Evolutionary conservation across 1,140 invertebrate species (phyloP).

Genomic region (Bombus affinis): DNA sequence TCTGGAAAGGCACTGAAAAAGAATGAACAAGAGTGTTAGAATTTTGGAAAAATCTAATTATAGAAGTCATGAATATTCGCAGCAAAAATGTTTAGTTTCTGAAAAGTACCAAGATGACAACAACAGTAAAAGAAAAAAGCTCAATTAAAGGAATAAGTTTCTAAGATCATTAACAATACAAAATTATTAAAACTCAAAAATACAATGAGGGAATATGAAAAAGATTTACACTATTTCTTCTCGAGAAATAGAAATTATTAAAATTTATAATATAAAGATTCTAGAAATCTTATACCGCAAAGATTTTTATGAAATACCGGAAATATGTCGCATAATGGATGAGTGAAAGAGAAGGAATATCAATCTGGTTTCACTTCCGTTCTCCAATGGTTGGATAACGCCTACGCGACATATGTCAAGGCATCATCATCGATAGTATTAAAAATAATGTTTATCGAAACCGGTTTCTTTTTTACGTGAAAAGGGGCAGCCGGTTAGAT

Average conservation of each 20-base stretch:
- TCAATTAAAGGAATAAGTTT: background rate
- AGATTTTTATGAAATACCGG: background rate
- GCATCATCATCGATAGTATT: slow-evolving; percentile 18
- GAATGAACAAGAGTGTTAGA: no score
- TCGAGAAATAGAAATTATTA: background rate
- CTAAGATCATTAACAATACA: background rate
- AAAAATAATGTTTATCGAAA: slow-evolving; percentile 53
- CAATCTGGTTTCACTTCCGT: slow-evolving; percentile 12
- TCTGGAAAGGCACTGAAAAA: background rate
- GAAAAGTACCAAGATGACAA: background rate
- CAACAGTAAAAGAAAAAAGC: background rate
- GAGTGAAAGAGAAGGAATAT: background rate
- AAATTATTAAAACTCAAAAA: background rate
- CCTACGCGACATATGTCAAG: slow-evolving; percentile 57
- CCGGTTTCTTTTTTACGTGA: slow-evolving; percentile 62
- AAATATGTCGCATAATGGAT: background rate
- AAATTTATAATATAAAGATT: background rate
- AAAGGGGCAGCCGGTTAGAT: slow-evolving; percentile 57
- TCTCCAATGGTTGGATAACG: slow-evolving; percentile 18
- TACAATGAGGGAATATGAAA: background rate
- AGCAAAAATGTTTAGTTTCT: background rate
- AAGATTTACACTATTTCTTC: background rate
- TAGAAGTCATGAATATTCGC: background rate
- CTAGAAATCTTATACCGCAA: background rate
- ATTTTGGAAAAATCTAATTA: background rate